These are phyloP conservation scores for Exaiptasia diaphana DNA, from an alignment of 64 coral and sea anemone genomes.

Conservation along the genomic window DNA sequence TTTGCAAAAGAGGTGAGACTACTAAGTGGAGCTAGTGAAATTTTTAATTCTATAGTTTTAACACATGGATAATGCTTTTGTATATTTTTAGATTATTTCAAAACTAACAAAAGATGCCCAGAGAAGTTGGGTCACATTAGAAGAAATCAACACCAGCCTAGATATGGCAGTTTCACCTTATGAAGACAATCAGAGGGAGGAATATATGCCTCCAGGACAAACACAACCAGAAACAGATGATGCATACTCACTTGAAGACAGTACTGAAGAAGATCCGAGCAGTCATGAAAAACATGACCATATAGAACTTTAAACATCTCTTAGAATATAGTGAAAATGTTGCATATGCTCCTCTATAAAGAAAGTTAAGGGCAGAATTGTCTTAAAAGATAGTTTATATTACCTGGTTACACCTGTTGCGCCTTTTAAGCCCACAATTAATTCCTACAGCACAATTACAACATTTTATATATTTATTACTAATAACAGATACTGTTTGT, in stretches of 20 bases:
- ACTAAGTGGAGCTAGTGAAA: neutral
- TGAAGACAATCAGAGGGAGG: conserved; percentile 2
- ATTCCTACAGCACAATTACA: too few relatives aligned
- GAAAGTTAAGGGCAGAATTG: neutral
- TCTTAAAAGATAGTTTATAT: neutral
- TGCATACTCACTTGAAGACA: conserved; percentile 11
- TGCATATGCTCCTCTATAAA: neutral
- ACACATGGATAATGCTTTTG: too few relatives aligned
- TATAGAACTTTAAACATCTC: neutral
- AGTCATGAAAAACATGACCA: neutral
- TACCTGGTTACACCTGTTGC: too few relatives aligned
- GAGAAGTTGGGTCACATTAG: neutral
- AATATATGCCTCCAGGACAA: conserved; percentile 23
- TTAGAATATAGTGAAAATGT: neutral
- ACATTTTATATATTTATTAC: too few relatives aligned
- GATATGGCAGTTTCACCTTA: conserved; percentile 2
- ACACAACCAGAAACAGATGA: conserved; percentile 25
- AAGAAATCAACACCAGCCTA: conserved; percentile 21
- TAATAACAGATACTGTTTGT: too few relatives aligned
- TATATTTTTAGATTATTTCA: conserved; percentile 22
- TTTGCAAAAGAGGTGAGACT: too few relatives aligned
- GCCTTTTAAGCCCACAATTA: too few relatives aligned
- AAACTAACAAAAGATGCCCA: conserved; percentile 34
- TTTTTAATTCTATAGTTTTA: too few relatives aligned
- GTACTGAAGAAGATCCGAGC: neutral